These are phyloP conservation scores for Macroramphosus scolopax DNA, from an alignment of 2,797 vertebrate species.

Conservation along the genomic window DNA sequence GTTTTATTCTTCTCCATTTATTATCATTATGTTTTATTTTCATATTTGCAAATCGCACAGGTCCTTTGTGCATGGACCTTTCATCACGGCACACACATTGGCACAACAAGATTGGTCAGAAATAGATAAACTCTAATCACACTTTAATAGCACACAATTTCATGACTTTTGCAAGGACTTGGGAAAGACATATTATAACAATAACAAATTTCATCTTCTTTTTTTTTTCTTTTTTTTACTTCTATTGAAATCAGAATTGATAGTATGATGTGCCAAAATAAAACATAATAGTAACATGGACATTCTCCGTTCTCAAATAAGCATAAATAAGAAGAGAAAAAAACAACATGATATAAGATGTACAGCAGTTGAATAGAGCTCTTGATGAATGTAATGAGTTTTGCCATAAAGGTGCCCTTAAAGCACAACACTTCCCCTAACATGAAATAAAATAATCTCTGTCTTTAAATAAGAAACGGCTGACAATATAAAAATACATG, in stretches of 20 bases:
- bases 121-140: slow-evolving; percentile 69
- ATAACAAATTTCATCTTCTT: slow-evolving; percentile 53
- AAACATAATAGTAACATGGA: slow-evolving; percentile 63
- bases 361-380: slow-evolving; percentile 74
- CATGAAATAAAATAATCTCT: slow-evolving; percentile 79
- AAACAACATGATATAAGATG: slow-evolving; percentile 58
- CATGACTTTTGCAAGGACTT: slow-evolving; percentile 67
- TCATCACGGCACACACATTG: slow-evolving; percentile 73
- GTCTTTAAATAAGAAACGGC: slow-evolving; percentile 80
- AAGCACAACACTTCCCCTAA: slow-evolving; percentile 63
- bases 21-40: slow-evolving; percentile 67
- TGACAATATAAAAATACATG: slow-evolving; percentile 87
- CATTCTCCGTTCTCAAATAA: slow-evolving; percentile 62
- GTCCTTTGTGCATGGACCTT: slow-evolving; percentile 63
- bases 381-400: slow-evolving; percentile 60
- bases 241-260: slow-evolving; percentile 56
- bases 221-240: slow-evolving; percentile 25
- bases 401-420: slow-evolving; percentile 61
- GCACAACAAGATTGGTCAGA: slow-evolving; percentile 76
- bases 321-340: slow-evolving; percentile 68
- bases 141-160: slow-evolving; percentile 70
- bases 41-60: slow-evolving; percentile 66
- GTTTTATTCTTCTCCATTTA: slow-evolving; percentile 74
- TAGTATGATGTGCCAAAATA: slow-evolving; percentile 58
- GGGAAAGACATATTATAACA: slow-evolving; percentile 63